Percentiles rank a stretch among this genome's conserved stretches.
Evolutionary conservation across 2,797 vertebrate species (phyloP).

Genomic region (Trichosurus vulpecula): DNA sequence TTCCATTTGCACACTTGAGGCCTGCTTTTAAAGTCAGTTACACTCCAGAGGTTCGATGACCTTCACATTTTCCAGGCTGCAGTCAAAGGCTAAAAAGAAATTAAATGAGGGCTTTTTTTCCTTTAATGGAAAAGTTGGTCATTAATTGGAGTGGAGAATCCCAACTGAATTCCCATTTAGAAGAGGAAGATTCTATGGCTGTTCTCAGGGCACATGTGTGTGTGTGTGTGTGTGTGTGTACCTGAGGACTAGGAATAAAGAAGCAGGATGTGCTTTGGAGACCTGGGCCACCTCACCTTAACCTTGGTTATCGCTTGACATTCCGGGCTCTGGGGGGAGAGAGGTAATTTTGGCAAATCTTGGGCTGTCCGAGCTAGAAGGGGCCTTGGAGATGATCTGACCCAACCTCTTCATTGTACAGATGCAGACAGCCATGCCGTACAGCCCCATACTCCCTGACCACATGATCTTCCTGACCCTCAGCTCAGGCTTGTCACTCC

Average conservation of each 20-base stretch:
- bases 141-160: neutral
- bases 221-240: no score
- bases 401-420: neutral
- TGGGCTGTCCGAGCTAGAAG: neutral
- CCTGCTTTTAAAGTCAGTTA: neutral
- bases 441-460: neutral
- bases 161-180: neutral
- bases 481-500: neutral
- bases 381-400: neutral
- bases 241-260: neutral
- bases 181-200: neutral
- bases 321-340: neutral
- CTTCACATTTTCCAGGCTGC: neutral
- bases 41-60: fast-evolving
- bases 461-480: neutral
- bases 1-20: neutral
- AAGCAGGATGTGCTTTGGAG: neutral
- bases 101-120: neutral
- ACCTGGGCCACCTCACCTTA: neutral
- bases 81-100: neutral
- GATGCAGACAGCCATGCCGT: neutral
- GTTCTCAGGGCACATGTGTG: neutral
- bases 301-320: neutral
- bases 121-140: neutral
- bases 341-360: neutral